These are phyloP conservation scores for Achatina immaculata DNA, from an alignment of 1,140 invertebrate genomes.

Conservation along the genomic window DNA sequence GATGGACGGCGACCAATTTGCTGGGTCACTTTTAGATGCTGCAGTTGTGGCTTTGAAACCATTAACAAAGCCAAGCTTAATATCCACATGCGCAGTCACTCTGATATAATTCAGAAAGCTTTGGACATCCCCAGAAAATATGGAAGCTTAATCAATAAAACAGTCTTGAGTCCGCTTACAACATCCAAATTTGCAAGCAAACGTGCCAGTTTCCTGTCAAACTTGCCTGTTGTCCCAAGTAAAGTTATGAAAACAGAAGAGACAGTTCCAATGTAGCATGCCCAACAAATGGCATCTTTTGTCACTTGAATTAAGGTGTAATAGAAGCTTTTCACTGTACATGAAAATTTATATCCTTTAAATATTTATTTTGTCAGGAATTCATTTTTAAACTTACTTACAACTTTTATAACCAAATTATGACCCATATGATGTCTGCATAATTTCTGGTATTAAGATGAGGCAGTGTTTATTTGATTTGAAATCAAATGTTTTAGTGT, in stretches of 20 bases:
- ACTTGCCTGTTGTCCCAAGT: background rate
- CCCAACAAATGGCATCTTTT: too few species aligned
- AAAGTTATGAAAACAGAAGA: slow-evolving; percentile 6
- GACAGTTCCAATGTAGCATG: background rate
- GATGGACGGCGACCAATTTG: slow-evolving; percentile 52
- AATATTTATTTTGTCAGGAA: too few species aligned
- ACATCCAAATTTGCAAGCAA: background rate
- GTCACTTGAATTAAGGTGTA: too few species aligned
- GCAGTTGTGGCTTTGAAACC: slow-evolving; percentile 71
- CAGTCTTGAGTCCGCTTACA: background rate
- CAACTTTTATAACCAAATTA: too few species aligned
- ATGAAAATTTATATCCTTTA: too few species aligned
- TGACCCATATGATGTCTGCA: too few species aligned
- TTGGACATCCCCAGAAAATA: slow-evolving; percentile 48
- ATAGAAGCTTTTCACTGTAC: too few species aligned
- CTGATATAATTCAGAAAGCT: slow-evolving; percentile 65
- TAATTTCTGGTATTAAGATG: too few species aligned
- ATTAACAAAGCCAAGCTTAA: slow-evolving; percentile 67
- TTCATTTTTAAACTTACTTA: too few species aligned
- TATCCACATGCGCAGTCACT: slow-evolving; percentile 66
- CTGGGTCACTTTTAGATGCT: slow-evolving; percentile 69
- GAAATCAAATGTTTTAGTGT: too few species aligned
- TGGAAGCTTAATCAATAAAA: background rate
- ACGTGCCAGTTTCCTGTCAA: background rate
- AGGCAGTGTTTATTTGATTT: too few species aligned